A percentile compares a stretch with the other conserved stretches of the same genome.
These are phyloP conservation scores for Darevskia mixta DNA, from an alignment of 2,797 vertebrate species.

Conservation along the genomic window DNA sequence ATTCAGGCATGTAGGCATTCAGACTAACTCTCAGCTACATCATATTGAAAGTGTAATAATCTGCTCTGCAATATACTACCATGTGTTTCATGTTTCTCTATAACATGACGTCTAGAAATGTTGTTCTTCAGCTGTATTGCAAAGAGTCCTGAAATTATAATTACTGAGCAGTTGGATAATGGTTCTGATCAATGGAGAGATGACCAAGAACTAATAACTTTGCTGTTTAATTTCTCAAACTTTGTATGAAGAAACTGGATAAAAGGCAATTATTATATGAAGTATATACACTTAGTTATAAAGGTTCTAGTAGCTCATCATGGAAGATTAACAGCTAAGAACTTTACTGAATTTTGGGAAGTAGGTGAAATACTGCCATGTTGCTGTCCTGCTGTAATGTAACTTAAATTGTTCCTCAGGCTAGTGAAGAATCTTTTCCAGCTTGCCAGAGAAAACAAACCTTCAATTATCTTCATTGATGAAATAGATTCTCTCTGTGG, in stretches of 20 bases:
- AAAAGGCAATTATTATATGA: neutral
- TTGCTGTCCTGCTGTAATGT: slow-evolving; percentile 17
- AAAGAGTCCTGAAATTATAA: neutral
- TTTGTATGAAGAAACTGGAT: neutral
- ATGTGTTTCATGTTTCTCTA: neutral
- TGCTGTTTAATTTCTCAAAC: neutral
- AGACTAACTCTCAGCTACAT: neutral
- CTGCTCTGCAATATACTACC: neutral
- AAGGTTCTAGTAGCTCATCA: neutral
- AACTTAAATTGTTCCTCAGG: slow-evolving; percentile 74
- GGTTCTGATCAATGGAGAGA: neutral
- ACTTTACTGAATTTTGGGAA: neutral
- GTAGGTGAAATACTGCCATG: neutral
- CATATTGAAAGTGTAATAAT: neutral
- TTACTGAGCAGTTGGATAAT: neutral
- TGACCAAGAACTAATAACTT: neutral
- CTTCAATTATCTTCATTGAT: slow-evolving; percentile 99
- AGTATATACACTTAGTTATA: neutral
- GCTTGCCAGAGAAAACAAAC: slow-evolving; percentile 94
- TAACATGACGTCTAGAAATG: neutral
- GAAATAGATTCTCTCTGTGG: slow-evolving; percentile 97
- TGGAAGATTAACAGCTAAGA: neutral
- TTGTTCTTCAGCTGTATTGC: neutral
- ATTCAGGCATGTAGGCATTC: neutral
- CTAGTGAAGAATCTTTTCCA: slow-evolving; percentile 96